These are phyloP conservation scores for Podarcis muralis DNA, from an alignment of 2,113 vertebrate species.

Conservation along the genomic window DNA sequence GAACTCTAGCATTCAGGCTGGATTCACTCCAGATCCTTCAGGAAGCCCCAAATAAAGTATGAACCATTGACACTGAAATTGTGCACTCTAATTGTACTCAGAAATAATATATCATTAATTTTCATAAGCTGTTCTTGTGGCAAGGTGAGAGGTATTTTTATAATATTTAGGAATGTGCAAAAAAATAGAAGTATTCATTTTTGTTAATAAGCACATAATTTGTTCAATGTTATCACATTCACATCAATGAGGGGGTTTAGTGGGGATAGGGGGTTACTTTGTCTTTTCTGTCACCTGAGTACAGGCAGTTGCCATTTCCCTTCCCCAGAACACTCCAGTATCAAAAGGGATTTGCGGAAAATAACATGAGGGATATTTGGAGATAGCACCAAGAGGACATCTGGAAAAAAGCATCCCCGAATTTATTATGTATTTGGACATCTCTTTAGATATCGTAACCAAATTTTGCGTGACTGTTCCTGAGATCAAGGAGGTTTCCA, in stretches of 20 bases:
- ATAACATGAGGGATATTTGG: neutral
- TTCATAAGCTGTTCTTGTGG: neutral
- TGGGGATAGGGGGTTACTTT: neutral
- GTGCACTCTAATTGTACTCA: neutral
- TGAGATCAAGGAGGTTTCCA: too few species aligned
- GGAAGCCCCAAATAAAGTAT: neutral
- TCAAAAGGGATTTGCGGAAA: neutral
- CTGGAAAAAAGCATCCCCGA: neutral
- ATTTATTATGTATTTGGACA: neutral
- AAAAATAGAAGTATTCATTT: neutral
- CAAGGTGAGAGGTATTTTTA: neutral
- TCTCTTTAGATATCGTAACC: too few species aligned
- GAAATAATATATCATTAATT: neutral
- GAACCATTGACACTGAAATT: neutral
- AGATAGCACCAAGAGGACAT: neutral
- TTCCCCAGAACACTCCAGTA: neutral
- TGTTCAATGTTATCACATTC: neutral
- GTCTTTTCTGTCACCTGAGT: neutral
- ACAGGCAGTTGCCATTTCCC: neutral
- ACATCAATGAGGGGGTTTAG: neutral
- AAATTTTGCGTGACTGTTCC: too few species aligned
- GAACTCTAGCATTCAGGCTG: neutral
- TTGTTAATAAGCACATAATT: neutral
- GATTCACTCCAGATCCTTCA: neutral
- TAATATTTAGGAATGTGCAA: neutral